A percentile compares a stretch with the other conserved stretches of the same genome.
Evolutionary conservation across 2,113 vertebrate genomes (phyloP).

Genomic region (Tupaia chinensis): DNA sequence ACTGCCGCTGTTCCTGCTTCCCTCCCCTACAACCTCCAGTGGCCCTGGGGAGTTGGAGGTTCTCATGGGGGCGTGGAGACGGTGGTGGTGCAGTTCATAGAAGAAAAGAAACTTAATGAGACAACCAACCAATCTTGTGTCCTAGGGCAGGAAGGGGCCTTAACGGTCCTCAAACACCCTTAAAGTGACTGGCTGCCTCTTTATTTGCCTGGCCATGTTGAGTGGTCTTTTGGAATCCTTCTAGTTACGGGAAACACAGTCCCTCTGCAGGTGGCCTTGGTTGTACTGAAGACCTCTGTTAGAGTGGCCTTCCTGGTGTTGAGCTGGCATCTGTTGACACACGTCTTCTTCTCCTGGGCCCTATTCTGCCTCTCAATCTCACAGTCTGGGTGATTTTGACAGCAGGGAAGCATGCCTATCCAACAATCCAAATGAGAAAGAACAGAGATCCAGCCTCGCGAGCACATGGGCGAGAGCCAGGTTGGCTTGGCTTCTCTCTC

Average conservation of each 20-base stretch:
- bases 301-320: not conserved
- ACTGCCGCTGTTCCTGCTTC: not conserved
- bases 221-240: not conserved
- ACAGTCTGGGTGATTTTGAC: not conserved
- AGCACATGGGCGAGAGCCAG: fast-evolving
- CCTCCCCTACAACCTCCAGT: not conserved
- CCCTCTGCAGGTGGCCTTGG: fast-evolving
- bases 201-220: not conserved
- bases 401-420: not conserved
- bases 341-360: not conserved
- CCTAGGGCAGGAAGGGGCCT: not conserved
- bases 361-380: not conserved
- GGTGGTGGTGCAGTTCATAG: not conserved
- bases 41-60: not conserved
- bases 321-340: not conserved
- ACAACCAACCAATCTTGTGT: not conserved
- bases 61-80: not conserved
- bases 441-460: not conserved
- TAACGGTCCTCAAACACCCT: not conserved
- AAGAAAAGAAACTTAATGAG: not conserved
- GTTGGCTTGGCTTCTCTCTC: too few species aligned
- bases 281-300: fast-evolving
- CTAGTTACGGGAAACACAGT: fast-evolving
- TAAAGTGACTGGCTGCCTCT: not conserved
- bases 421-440: not conserved